phyloP scores from a whole-genome alignment of 2,888 invertebrate genomes.

The Xestobium rufovillosum region DNA sequence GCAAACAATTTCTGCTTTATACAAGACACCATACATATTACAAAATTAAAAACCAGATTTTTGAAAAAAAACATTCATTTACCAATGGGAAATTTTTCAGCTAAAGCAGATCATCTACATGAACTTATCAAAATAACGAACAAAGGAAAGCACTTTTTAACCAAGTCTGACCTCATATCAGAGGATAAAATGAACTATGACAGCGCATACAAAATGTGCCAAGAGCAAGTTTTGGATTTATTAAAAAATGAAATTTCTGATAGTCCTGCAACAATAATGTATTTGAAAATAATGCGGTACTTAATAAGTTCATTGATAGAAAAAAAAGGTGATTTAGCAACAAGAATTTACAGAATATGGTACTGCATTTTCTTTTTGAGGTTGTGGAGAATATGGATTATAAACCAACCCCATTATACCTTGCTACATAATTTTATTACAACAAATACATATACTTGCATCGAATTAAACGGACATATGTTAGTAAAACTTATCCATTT shows the following conservation, averaged over 20 bases:
- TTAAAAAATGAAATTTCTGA: constrained; percentile 1
- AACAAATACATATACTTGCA: constrained; percentile 6
- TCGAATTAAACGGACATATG: constrained; percentile 9
- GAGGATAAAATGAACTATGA: constrained; percentile 10
- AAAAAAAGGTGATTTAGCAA: constrained; percentile 5
- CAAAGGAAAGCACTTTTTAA: constrained; percentile 7
- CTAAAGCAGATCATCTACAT: constrained; percentile 4
- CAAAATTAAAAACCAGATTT: constrained; percentile 16
- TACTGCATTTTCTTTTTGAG: constrained; percentile 6
- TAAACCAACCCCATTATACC: constrained; percentile 6
- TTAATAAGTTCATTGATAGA: constrained; percentile 5
- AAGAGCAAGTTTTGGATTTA: constrained; percentile 6
- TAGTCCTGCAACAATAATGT: constrained; percentile 6
- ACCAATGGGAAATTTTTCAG: constrained; percentile 14
- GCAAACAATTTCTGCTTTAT: constrained; percentile 8
- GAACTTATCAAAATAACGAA: constrained; percentile 7
- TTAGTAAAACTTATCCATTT: constrained; percentile 3
- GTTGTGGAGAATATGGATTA: constrained; percentile 8
- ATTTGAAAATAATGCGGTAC: constrained; percentile 6
- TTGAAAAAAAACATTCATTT: constrained; percentile 12
- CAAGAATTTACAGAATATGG: constrained; percentile 8
- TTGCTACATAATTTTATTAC: constrained; percentile 6
- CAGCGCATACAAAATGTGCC: constrained; percentile 9
- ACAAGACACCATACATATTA: constrained; percentile 18
- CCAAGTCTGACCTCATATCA: constrained; percentile 8